A percentile compares a stretch with the other conserved stretches of the same genome.
Conservation (phyloP, 1,140 invertebrate species). For the Copidosoma floridanum region DNA sequence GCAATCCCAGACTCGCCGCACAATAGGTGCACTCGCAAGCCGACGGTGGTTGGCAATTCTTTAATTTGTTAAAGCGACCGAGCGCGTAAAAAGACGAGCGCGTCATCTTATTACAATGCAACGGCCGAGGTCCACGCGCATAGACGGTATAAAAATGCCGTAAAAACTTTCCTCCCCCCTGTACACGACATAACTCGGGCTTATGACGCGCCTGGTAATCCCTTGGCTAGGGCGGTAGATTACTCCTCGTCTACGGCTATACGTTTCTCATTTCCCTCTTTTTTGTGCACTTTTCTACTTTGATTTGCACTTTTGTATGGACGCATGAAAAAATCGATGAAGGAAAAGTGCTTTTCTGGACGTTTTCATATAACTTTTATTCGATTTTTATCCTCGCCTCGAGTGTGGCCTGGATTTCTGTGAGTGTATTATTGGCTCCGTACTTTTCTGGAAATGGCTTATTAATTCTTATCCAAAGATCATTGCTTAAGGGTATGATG, state of each 20-base stretch:
- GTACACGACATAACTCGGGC: slow-evolving; percentile 25
- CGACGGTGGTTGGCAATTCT: slow-evolving; percentile 27
- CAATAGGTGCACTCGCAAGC: background rate
- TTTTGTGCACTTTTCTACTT: background rate
- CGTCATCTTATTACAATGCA: slow-evolving; percentile 12
- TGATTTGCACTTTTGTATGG: too few relatives aligned
- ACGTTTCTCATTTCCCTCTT: background rate
- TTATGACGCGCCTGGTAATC: slow-evolving; percentile 28
- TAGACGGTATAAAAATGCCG: slow-evolving; percentile 37
- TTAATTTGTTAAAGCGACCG: slow-evolving; percentile 40
- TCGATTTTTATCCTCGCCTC: background rate
- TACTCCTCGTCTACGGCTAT: background rate
- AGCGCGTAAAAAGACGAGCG: background rate
- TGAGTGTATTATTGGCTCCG: too few relatives aligned
- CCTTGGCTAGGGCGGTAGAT: slow-evolving; percentile 22
- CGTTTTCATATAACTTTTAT: too few relatives aligned
- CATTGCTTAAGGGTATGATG: too few relatives aligned
- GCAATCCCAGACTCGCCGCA: background rate
- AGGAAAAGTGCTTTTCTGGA: too few relatives aligned
- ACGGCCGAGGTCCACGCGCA: slow-evolving; percentile 22
- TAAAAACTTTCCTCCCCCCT: slow-evolving; percentile 34
- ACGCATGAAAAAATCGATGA: too few relatives aligned
- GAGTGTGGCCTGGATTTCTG: background rate
- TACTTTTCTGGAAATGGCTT: too few relatives aligned
- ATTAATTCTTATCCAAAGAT: too few relatives aligned